Base-by-base conservation (phyloP, 2,797 vertebrate genomes). In the Lagocephalus sceleratus region DNA sequence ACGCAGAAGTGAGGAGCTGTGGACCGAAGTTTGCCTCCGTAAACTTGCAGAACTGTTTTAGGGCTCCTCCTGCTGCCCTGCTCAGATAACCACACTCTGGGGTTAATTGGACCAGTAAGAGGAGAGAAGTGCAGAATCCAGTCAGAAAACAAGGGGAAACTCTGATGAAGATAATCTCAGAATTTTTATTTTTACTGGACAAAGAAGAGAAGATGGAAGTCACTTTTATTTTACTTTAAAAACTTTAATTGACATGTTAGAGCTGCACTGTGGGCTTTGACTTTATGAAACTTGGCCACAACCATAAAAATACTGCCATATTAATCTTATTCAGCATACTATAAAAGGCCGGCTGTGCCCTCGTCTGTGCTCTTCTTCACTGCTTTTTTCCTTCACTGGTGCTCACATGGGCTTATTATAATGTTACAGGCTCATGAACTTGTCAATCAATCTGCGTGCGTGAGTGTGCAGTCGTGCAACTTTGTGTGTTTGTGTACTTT, bases 21-120 rank as follows among this genome's bases (percentile, higher is more conserved):
- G 26, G 32, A 29, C 29, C 32, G 15, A 68, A 54, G 59, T 72
- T 70, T 38, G 25, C 51, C 55, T 57, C 45, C 21, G 54, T 9
- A 1, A 16, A 50, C 47, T 60, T 10, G 45, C 72, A 66, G 60
- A 15, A 25, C 69, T 85, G 79, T 71, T 86, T 56, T 68, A 51
- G 71, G 72, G 85, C 87, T 87, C 87, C 87, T 86, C 85, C 87
- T 89, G 80, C 83, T 89, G 87, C 71, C 66, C 63, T 47, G 62
- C 54, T 48, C 42, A 46, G 63, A 69, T 80, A 71, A 86, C 69
- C 79, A 78, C 87, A 87, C 46, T 71, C 60, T 61, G 76, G 80
- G 81, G 82, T 69, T 66, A 68, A 70, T 65, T 59, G 25, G 14
- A 20, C 5, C 20, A 14, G 2, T 6, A 3, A 20, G 26, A 15